Evolutionary conservation across 2,888 invertebrate species (phyloP).

Genomic region (Atrina japonica): DNA sequence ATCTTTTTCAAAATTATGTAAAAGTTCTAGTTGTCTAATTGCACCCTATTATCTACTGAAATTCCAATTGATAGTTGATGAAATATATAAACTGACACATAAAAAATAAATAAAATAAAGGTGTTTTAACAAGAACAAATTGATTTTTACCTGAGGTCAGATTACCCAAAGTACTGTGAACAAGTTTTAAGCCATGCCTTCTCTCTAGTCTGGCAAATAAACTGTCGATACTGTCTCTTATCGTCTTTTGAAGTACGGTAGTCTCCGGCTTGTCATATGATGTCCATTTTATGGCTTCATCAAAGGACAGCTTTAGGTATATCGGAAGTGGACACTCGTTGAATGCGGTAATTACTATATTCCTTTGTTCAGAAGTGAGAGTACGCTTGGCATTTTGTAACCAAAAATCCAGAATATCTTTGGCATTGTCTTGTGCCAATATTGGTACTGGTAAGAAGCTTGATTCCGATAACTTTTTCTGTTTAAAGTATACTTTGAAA

Average conservation of each 20-base stretch:
- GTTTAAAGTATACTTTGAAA: no score
- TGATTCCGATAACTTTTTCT: no score
- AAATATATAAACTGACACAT: no score
- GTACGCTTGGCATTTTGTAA: slow-evolving; percentile 53
- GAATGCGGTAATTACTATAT: slow-evolving; percentile 57
- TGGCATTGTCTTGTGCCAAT: slow-evolving; percentile 58
- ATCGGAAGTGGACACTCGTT: slow-evolving; percentile 69
- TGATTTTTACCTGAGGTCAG: slow-evolving; percentile 69
- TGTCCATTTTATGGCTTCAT: slow-evolving; percentile 71
- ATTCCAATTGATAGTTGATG: no score
- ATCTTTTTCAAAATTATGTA: no score
- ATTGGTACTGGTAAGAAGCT: slow-evolving; percentile 44
- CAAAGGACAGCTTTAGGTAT: slow-evolving; percentile 72
- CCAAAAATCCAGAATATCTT: slow-evolving; percentile 69
- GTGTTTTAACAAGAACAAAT: no score
- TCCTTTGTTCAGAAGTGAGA: slow-evolving; percentile 60
- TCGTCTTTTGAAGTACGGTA: slow-evolving; percentile 61
- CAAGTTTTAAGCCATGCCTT: slow-evolving; percentile 70
- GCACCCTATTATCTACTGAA: no score
- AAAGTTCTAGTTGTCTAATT: no score
- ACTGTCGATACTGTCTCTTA: slow-evolving; percentile 61
- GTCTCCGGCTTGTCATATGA: slow-evolving; percentile 59
- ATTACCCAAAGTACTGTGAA: slow-evolving; percentile 69
- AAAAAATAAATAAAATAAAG: no score
- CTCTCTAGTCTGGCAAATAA: slow-evolving; percentile 66